A percentile compares a stretch with the other conserved stretches of the same genome.
These are phyloP conservation scores for Zootermopsis nevadensis DNA, from an alignment of 2,888 invertebrate species.

Conservation along the genomic window DNA sequence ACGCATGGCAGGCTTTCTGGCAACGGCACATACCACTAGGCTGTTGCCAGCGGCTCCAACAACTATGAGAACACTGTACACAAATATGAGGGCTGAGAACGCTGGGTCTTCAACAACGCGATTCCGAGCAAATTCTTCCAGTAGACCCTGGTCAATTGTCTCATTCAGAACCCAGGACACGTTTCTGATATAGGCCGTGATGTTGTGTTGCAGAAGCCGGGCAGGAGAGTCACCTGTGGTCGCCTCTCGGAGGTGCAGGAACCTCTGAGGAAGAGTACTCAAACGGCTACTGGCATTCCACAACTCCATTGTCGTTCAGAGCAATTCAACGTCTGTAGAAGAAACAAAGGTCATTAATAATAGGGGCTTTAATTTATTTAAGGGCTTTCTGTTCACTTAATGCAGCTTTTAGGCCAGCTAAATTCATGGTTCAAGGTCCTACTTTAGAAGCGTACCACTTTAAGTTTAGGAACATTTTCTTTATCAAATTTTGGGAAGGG, in stretches of 20 bases:
- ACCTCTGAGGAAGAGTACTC: neutral
- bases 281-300: neutral
- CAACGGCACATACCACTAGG: slow-evolving; percentile 82
- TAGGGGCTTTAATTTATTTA: too few species aligned
- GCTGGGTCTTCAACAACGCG: slow-evolving; percentile 78
- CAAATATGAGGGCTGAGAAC: slow-evolving; percentile 73
- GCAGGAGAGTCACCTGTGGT: neutral
- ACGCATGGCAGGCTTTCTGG: slow-evolving; percentile 88
- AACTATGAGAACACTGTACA: slow-evolving; percentile 80
- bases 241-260: neutral
- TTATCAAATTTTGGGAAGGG: too few species aligned
- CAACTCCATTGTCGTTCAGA: neutral
- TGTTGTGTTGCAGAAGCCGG: slow-evolving; percentile 33
- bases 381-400: too few species aligned
- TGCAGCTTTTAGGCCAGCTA: too few species aligned
- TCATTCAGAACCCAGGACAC: slow-evolving; percentile 53
- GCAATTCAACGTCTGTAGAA: neutral
- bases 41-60: slow-evolving; percentile 88
- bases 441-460: too few species aligned
- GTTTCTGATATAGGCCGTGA: slow-evolving; percentile 44
- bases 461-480: too few species aligned
- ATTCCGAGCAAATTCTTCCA: slow-evolving; percentile 75
- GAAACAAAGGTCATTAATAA: neutral
- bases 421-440: too few species aligned
- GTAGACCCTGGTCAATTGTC: slow-evolving; percentile 61